A percentile compares a stretch with the other conserved stretches of the same genome.
phyloP scores from a whole-genome alignment of 2,113 vertebrate species.

The Raja brachyura region DNA sequence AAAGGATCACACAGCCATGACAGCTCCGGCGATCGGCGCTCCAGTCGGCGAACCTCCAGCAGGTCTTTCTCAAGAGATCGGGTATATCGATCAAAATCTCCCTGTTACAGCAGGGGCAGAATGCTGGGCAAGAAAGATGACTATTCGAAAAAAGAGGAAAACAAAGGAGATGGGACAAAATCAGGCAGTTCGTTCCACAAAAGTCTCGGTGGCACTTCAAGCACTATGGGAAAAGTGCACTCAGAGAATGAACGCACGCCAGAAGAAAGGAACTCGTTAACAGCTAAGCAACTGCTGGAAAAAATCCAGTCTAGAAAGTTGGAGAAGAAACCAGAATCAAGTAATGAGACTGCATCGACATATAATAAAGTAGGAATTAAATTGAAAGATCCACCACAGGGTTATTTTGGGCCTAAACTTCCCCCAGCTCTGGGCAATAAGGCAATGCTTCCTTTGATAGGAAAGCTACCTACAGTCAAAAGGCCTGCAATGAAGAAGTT shows the following conservation, averaged over 20 bases:
- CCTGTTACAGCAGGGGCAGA: slow-evolving; percentile 61
- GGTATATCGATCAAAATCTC: slow-evolving; percentile 92
- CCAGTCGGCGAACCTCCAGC: slow-evolving; percentile 76
- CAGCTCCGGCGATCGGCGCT: slow-evolving; percentile 62
- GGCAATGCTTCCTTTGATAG: slow-evolving; percentile 83
- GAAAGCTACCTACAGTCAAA: slow-evolving; percentile 78
- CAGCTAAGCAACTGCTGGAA: slow-evolving; percentile 84
- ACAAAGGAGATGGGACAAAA: slow-evolving; percentile 59
- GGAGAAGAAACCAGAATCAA: slow-evolving; percentile 55
- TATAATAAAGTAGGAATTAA: slow-evolving; percentile 75
- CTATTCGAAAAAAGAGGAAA: slow-evolving; percentile 52
- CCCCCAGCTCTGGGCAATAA: slow-evolving; percentile 84
- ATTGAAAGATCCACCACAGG: slow-evolving; percentile 92
- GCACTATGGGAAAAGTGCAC: slow-evolving; percentile 44
- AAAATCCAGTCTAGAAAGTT: slow-evolving; percentile 82
- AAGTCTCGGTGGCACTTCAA: slow-evolving; percentile 53
- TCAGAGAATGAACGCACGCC: slow-evolving; percentile 60
- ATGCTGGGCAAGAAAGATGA: slow-evolving; percentile 50
- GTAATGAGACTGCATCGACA: slow-evolving; percentile 56
- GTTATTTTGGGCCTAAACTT: slow-evolving; percentile 93
- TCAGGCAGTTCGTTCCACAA: slow-evolving; percentile 50
- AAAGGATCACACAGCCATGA: slow-evolving; percentile 66
- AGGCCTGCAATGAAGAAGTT: slow-evolving; percentile 64
- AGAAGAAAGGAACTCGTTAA: slow-evolving; percentile 78
- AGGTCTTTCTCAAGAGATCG: slow-evolving; percentile 60